These are phyloP conservation scores for Chelonia mydas DNA, from an alignment of 2,797 vertebrate genomes.

Conservation along the genomic window DNA sequence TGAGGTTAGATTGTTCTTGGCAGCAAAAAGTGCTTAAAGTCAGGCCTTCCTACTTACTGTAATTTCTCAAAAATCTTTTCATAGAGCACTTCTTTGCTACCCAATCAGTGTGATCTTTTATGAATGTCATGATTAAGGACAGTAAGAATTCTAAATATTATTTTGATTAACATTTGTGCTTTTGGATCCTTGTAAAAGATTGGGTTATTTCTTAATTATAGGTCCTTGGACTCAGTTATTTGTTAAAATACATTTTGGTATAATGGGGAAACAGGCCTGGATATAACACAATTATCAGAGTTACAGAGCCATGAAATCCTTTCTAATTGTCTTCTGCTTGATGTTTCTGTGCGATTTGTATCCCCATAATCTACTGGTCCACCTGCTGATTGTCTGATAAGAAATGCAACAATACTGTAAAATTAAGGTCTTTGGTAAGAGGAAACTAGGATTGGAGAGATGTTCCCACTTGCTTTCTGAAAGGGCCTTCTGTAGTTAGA, in stretches of 20 bases:
- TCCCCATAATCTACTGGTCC: neutral
- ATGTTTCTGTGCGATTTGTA: conserved; percentile 2
- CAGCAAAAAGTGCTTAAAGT: neutral
- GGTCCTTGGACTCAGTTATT: conserved; percentile 2
- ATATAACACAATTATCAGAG: conserved; percentile 17
- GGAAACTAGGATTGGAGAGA: conserved; percentile 4
- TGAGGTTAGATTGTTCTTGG: neutral
- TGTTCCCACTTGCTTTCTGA: conserved; percentile 20
- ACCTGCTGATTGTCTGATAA: conserved; percentile 42
- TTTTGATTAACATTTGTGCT: neutral
- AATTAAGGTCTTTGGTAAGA: neutral
- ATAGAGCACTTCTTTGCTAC: neutral
- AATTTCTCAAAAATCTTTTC: neutral
- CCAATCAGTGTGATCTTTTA: neutral
- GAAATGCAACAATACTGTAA: neutral
- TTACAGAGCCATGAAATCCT: neutral
- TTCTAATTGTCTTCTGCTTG: neutral
- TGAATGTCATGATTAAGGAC: neutral
- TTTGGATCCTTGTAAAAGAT: neutral
- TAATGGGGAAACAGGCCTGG: conserved; percentile 18
- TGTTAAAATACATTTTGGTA: conserved; percentile 11
- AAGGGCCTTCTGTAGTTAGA: neutral
- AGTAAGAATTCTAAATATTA: neutral
- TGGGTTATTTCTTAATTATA: conserved; percentile 29
- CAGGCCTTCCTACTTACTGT: neutral